Evolutionary conservation across 35 echinoderm and acorn worm genomes (phyloP).

Genomic region (Ophiothrix spiculata): DNA sequence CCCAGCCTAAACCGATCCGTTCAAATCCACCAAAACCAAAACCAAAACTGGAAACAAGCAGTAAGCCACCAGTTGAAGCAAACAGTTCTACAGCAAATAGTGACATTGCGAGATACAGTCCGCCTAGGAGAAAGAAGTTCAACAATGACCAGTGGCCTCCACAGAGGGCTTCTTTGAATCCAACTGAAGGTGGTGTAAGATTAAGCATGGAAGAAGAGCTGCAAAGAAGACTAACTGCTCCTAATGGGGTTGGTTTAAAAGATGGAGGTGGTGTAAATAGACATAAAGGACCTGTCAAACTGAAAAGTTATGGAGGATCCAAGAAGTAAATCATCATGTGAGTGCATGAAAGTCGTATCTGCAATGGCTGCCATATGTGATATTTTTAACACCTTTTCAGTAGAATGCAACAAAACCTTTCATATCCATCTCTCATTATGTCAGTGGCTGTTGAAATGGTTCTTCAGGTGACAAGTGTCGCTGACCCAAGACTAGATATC

Average conservation of each 20-base stretch:
- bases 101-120: not conserved
- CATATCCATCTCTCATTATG: no score
- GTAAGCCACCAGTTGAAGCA: not conserved
- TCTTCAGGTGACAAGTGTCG: no score
- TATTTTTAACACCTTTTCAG: no score
- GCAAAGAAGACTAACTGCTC: not conserved
- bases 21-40: no score
- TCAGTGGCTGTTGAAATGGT: no score
- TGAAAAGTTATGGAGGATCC: not conserved
- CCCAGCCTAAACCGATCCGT: not conserved
- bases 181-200: not conserved
- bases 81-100: not conserved
- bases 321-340: no score
- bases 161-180: not conserved
- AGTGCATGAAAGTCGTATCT: no score
- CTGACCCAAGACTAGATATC: no score
- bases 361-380: no score
- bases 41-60: no score
- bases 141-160: not conserved
- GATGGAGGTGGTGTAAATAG: not conserved
- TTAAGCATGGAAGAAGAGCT: not conserved
- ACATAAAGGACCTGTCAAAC: not conserved
- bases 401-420: no score
- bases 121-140: not conserved
- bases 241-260: not conserved